Evolutionary conservation across 2,888 invertebrate genomes (phyloP), one percentile per base, ranked within the genome.

Genomic region (Julus scanicus): DNA sequence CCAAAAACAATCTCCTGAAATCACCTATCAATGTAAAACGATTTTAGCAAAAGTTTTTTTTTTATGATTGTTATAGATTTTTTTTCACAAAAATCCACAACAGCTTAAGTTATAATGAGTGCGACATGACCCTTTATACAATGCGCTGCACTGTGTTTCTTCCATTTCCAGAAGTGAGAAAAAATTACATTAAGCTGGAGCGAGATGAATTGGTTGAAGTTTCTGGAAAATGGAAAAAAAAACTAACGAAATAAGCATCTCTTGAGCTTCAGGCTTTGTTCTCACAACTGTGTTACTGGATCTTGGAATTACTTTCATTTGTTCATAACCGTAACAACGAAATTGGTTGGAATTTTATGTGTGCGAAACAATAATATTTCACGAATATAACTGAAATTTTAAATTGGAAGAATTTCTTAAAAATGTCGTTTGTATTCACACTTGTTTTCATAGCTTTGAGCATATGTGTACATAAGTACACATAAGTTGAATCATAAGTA

Each of bases 1-100:
- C 63, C 63, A 63, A 63, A 63, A 63, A 20, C 63, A 63, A 63
- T 63, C 63, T 63, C 63, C 63, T 63, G 63, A 63, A 63, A 63
- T 63, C 63, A 63, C 63, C 63, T 63, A n/a, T 63, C 63, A 63
- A 63, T 63, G 20, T 63, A 20, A 63, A 63, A 63, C 20, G 63
- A 63, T 63, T 63, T 63, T 63, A n/a, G 63, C 63, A 17, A 63
- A 20, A n/a, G 63, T 63, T 63, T n/a, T n/a, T n/a, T n/a, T n/a
- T 63, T 63, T 63, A 63, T 63, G 63, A 63, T 63, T 63, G 63
- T 63, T 63, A 63, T 63, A 20, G 63, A 63, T 63, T 63, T 63
- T 63, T 63, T 63, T 63, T 17, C 20, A 20, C n/a, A 63, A 63
- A 63, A 63, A 8, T 17, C 63, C 17, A 63, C 63, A 63, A 63